These are phyloP conservation scores for Ophioninae sp. DNA, from an alignment of 2,888 invertebrate species.

Conservation along the genomic window DNA sequence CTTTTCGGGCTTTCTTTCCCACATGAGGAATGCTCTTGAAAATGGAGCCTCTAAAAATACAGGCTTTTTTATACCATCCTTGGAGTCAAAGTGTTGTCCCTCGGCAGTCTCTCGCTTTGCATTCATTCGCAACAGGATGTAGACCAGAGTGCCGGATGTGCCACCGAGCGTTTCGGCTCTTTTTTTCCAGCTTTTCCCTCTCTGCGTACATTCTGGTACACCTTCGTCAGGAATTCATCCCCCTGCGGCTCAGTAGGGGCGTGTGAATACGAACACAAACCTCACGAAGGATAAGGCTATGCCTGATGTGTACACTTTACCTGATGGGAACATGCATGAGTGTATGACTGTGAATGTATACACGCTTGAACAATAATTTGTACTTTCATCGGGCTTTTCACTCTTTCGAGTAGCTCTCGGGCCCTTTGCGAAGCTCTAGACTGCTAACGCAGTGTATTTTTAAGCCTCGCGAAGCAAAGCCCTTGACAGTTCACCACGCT, in stretches of 20 bases:
- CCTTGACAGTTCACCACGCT: conserved; percentile 2
- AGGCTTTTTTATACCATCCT: background rate
- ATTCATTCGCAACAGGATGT: conserved; percentile 28
- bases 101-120: conserved; percentile 8
- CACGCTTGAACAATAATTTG: conserved; percentile 42
- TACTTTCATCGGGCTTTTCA: conserved; percentile 36
- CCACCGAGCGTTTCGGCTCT: background rate
- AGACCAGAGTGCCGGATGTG: conserved; percentile 39
- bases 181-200: conserved; percentile 20
- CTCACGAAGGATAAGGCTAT: background rate
- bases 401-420: conserved; percentile 18
- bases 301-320: background rate
- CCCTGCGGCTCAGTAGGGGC: conserved; percentile 17
- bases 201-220: conserved; percentile 6
- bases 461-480: conserved; percentile 36
- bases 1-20: background rate
- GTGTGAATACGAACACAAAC: conserved; percentile 32
- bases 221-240: conserved; percentile 50
- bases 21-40: background rate
- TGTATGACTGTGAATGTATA: conserved; percentile 1
- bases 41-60: background rate
- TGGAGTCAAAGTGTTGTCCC: conserved; percentile 26
- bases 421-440: background rate
- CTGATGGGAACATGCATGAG: background rate
- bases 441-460: conserved; percentile 37